phyloP scores from a whole-genome alignment of 2,888 invertebrate genomes.

The Camptogramma bilineatum region DNA sequence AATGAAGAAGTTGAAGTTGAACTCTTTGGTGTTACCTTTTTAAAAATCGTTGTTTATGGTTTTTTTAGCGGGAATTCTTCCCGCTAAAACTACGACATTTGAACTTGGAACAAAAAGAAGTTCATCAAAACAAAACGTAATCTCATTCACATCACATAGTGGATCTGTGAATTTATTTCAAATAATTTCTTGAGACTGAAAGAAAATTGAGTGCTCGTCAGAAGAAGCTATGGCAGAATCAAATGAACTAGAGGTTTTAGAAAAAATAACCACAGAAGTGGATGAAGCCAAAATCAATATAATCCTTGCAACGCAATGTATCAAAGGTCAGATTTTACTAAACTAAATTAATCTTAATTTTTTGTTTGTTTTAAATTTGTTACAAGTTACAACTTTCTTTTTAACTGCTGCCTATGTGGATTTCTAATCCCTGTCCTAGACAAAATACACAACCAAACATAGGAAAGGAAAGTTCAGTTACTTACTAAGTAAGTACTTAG shows the following conservation, averaged over 20 bases:
- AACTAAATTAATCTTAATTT: background rate
- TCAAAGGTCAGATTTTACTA: constrained; percentile 62
- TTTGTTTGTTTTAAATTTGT: background rate
- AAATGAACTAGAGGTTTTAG: constrained; percentile 61
- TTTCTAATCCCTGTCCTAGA: no score
- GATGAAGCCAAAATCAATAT: constrained; percentile 68
- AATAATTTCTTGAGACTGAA: no score
- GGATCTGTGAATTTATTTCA: no score
- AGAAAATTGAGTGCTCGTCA: background rate
- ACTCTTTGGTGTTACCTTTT: no score
- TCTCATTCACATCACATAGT: no score
- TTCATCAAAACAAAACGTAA: no score
- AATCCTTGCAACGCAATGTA: constrained; percentile 64
- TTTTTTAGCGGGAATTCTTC: background rate
- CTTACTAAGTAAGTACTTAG: no score
- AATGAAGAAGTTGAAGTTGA: no score
- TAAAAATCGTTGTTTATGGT: background rate
- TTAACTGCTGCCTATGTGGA: no score
- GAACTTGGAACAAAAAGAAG: background rate
- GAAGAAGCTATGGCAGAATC: constrained; percentile 57
- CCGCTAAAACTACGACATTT: background rate
- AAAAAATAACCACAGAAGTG: constrained; percentile 64
- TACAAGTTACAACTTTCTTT: no score
- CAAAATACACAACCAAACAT: no score
- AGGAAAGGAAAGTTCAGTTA: no score